Evolutionary conservation across 1,140 invertebrate genomes (phyloP).

Genomic region (Trypoxylus dichotomus): DNA sequence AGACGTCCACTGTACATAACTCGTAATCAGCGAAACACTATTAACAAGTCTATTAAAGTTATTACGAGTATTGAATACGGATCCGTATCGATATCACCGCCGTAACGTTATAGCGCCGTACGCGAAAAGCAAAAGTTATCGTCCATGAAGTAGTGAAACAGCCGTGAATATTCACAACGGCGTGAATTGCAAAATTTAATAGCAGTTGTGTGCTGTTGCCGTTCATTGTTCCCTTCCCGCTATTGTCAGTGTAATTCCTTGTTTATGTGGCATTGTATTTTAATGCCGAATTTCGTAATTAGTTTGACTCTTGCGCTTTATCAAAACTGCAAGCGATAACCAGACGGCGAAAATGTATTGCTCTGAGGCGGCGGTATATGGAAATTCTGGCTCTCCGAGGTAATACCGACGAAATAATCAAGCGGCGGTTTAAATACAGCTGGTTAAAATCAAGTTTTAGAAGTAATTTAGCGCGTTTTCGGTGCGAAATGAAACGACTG

Average conservation of each 20-base stretch:
- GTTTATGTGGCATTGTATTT: conserved; percentile 18
- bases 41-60: conserved; percentile 23
- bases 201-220: neutral
- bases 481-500: no score
- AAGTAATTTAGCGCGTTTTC: no score
- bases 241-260: conserved; percentile 19
- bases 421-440: no score
- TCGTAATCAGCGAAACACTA: conserved; percentile 25
- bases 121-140: conserved; percentile 11
- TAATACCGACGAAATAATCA: no score
- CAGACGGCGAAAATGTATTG: neutral
- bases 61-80: conserved; percentile 13
- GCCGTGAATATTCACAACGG: conserved; percentile 18
- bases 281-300: conserved; percentile 6
- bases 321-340: neutral
- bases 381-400: neutral
- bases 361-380: neutral
- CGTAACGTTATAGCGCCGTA: neutral
- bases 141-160: conserved; percentile 19
- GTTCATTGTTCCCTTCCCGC: conserved; percentile 10
- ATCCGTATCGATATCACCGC: conserved; percentile 15
- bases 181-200: conserved; percentile 24
- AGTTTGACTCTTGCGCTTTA: conserved; percentile 10
- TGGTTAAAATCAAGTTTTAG: no score
- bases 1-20: neutral